Evolutionary conservation across 2,113 vertebrate species (phyloP).

Genomic region (Sylvicapra grimmia): DNA sequence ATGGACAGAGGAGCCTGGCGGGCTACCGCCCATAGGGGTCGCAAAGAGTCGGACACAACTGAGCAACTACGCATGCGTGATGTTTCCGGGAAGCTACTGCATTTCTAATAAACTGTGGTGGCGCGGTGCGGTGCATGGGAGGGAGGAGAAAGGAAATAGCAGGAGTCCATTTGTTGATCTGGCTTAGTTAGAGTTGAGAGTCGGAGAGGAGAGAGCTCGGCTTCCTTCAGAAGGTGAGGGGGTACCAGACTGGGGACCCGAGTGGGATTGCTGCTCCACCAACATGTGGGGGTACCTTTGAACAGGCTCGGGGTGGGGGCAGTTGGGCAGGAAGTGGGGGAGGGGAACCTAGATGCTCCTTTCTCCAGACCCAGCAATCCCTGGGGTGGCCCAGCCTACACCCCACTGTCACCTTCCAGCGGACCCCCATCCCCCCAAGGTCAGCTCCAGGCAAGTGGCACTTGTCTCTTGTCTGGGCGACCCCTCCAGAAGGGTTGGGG

Average conservation of each 20-base stretch:
- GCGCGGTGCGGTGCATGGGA: fast-evolving
- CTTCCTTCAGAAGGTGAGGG: not conserved
- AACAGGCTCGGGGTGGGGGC: not conserved
- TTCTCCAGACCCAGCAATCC: not conserved
- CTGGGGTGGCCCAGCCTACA: not conserved
- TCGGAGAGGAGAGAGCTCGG: not conserved
- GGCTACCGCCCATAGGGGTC: not conserved
- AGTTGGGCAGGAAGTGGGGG: not conserved
- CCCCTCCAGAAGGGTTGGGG: not conserved
- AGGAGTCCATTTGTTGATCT: not conserved
- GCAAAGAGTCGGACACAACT: not conserved
- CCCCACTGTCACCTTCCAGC: too few relatives aligned
- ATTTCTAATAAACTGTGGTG: too few relatives aligned
- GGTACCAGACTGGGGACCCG: not conserved
- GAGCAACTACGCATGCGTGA: not conserved
- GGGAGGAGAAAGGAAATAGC: not conserved
- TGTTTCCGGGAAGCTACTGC: not conserved
- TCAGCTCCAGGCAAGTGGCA: not conserved
- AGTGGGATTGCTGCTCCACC: not conserved
- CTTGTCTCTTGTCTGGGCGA: not conserved
- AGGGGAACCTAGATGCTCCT: not conserved
- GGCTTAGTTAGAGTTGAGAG: too few relatives aligned
- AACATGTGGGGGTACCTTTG: not conserved
- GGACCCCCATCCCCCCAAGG: not conserved
- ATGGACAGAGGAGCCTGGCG: not conserved